Conservation (phyloP, 2,888 invertebrate genomes). For the Tineola bisselliella region DNA sequence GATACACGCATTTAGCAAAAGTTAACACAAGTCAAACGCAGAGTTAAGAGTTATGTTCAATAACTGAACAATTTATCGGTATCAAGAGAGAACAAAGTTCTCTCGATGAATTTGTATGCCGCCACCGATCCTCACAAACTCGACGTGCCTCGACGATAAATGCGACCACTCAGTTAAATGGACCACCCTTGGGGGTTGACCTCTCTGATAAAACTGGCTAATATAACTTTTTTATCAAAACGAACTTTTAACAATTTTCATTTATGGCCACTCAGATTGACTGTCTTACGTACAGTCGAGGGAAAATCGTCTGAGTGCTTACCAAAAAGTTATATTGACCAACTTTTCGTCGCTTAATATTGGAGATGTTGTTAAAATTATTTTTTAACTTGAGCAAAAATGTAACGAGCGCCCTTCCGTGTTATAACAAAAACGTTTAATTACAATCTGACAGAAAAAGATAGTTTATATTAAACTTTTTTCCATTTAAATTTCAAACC, state of each 20-base stretch:
- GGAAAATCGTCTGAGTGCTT: background rate
- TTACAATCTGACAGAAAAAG: no score
- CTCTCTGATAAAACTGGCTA: slow-evolving; percentile 35
- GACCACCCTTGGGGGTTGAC: slow-evolving; percentile 30
- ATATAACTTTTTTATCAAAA: slow-evolving; percentile 39
- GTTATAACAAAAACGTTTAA: no score
- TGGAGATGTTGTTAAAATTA: background rate
- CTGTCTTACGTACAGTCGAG: background rate
- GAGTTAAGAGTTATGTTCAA: slow-evolving; percentile 12
- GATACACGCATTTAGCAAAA: background rate
- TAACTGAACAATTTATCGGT: slow-evolving; percentile 32
- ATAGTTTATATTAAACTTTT: no score
- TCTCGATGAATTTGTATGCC: slow-evolving; percentile 46
- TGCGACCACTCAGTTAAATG: slow-evolving; percentile 48
- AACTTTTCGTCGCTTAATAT: background rate
- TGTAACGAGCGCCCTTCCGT: no score
- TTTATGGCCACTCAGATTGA: slow-evolving; percentile 3
- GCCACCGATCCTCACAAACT: slow-evolving; percentile 24
- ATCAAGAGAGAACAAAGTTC: slow-evolving; percentile 44
- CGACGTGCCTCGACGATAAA: slow-evolving; percentile 47
- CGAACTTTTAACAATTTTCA: slow-evolving; percentile 12
- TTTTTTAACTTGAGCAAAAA: no score
- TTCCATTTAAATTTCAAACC: no score
- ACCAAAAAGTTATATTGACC: background rate
- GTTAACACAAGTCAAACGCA: slow-evolving; percentile 9